Base-by-base conservation (phyloP, 1,140 invertebrate genomes). In the Eumaeus atala region DNA sequence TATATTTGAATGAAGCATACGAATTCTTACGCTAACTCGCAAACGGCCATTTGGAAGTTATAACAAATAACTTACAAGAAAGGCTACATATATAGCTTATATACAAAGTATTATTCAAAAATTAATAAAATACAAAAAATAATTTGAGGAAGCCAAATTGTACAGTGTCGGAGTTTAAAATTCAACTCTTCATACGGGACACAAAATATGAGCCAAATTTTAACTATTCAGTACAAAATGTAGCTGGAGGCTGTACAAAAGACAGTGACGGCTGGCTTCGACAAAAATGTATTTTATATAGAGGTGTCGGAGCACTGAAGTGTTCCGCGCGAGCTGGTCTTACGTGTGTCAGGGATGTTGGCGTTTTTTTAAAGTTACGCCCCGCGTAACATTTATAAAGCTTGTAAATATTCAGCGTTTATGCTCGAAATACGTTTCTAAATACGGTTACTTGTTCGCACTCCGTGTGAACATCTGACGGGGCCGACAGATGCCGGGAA, bases 271-370 rank as follows among this genome's bases (percentile, higher is more conserved):
- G 65, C 67, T 66, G 64, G 68, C 67, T 71, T 71, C 61, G 63
- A 71, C 72, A 76, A 77, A 81, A 79, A 82, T 79, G 64, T 76
- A 79, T 77, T 78, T 64, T 57, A 64, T 63, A 68, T 65, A 70
- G 60, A 72, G 57, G 62, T 40, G 60, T 59, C 55, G 59, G 63
- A 67, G 59, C 64, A 63, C 65, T 65, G 55, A 77, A 67, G 64
- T 68, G 64, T 75, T 75, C 64, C 73, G 59, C 67, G 56, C 64
- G 64, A 72, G 60, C 57, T 67, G 58, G 51, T 66, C 64, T 63
- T 59, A 63, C 59, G 61, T 62, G 61, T 64, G 66, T 64, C 65
- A 65, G 60, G 62, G 66, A 61, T 58, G 60, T 63, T 68, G 61
- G 48, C 9, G 61, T 36, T 73, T 67, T 69, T 66, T 65, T 56